Evolutionary conservation across 2,113 vertebrate species (phyloP), one percentile per base, ranked within the genome.

Genomic region (Anolis carolinensis): DNA sequence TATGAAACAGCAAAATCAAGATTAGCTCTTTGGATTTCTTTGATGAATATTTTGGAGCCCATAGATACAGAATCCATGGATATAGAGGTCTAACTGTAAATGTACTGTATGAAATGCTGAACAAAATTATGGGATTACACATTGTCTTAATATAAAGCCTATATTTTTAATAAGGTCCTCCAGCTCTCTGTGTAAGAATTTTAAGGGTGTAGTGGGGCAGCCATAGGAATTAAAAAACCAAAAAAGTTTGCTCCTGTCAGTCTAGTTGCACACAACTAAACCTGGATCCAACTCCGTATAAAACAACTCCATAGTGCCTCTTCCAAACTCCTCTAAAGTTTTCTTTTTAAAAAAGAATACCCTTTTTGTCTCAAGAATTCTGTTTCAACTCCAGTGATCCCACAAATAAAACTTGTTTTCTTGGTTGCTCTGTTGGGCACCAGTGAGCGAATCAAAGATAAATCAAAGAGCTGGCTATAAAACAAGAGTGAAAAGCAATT

Each of bases 401-500:
- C 50, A 48, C 36, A 83, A 82, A 83, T 83, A 83, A 87, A 83
- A 83, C 55, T 65, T 86, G 65, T 86, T 86, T 83, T 83, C 36
- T 50, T 73, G 52, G 75, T 48, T 72, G 82, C 67, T 65, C 67
- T 83, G 39, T 79, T 79, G 86, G 55, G 75, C 68, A 73, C 39
- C 67, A 50, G 67, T 79, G 75, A 83, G 77, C 73, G 81, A 83
- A 73, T 83, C 86, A 79, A 73, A 87, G 67, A 87, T 87, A 87
- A 87, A 87, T 83, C 86, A 87, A 62, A 50, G 23, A 87, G 30
- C 36, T 79, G 81, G 75, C 52, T 72, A 79, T 83, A 87, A 87
- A 87, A 83, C 52, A 50, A 83, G 68, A 83, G 75, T 72, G 75
- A 79, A 87, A 79, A 83, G 81, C 81, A 79, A 83, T 83, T 87